Base-by-base conservation (phyloP, 1,140 invertebrate species). In the Eubasilissa regina region DNA sequence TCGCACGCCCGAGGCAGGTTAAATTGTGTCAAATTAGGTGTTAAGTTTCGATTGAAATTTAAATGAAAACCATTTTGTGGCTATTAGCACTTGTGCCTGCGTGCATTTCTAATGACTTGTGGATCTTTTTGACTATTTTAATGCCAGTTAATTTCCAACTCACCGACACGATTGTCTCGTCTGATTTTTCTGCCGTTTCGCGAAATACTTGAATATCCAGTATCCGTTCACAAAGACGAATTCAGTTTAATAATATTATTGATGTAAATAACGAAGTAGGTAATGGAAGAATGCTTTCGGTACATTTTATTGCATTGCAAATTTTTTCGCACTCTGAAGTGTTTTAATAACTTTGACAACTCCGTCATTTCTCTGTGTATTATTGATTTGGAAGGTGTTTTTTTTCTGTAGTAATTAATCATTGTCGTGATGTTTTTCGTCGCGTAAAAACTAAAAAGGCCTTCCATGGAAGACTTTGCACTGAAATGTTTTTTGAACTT, bases 381-480 rank as follows among this genome's bases (percentile, higher is more conserved):
- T 64, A 64, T 64, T 13, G 60, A 64, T 64, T 64, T 64, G 21
- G 35, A 19, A 43, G 21, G 60, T 64, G 35, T 35, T 43, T 51
- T 51, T 15, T 13, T 51, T 51, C n/a, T 51, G 48, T 35, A 35
- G 60, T 21, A 64, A 64, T 43, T 64, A 0, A 6, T 58, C 21
- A 25, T 64, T 64, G 60, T 25, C 60, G 19, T 3, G 17, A 58
- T 58, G 17, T 58, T 58, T 3, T 58, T 58, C 55, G n/a, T 64
- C 35, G 60, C 60, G 8, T 35, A 35, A 8, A 64, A 64, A 64
- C 13, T 35, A 11, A 13, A 64, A 64, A 11, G 13, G 25, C 13
- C 12, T 44, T 44, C 19, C 12, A 13, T 64, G 8, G 3, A 43
- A 64, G 9, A 13, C 9, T 64, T 64, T n/a, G 60, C 35, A 13